Base-by-base conservation (phyloP, 2,797 vertebrate genomes). In the Jordanella pulchra region DNA sequence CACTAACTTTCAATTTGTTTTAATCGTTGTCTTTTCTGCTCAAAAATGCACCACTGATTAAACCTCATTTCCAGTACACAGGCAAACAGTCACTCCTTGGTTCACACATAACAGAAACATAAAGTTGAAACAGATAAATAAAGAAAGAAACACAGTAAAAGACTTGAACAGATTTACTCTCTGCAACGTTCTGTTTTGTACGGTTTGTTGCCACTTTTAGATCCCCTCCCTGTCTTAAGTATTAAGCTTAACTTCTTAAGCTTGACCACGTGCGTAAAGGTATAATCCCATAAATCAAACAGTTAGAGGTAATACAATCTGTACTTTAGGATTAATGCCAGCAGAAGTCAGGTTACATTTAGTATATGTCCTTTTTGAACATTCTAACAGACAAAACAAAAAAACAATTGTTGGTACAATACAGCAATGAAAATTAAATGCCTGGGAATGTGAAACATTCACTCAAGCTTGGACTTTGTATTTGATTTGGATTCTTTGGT, bases 271-370 rank as follows among this genome's bases (percentile, higher is more conserved):
- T 87, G 76, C 84, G 82, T 83, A 80, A 85, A 68, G 69, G 79
- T 69, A 81, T 94, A 95, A 95, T 93, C 94, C 89, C 78, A 54
- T 87, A 86, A 91, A 83, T 89, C 85, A 82, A 89, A 90, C 61
- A 87, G 88, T 89, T 86, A 87, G 89, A 89, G 70, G 78, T 88
- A 73, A 80, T 42, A 67, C 66, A 74, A 71, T 67, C 67, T 69
- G 73, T 65, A 61, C 75, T 83, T 79, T 28, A 69, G 45, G 66
- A n/a, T 44, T 44, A 45, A 25, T 66, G n/a, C 71, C 74, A 78
- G 69, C 72, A 27, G 53, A 50, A 75, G 73, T 45, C 25, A 44
- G 51, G 42, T 67, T 68, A 47, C 39, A 5, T 69, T 60, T 42
- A 39, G 25, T 42, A 30, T 51, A 63, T 14, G 21, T 66, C 10